Conservation (phyloP, 2,888 invertebrate genomes). For the Tortricodes alternella region DNA sequence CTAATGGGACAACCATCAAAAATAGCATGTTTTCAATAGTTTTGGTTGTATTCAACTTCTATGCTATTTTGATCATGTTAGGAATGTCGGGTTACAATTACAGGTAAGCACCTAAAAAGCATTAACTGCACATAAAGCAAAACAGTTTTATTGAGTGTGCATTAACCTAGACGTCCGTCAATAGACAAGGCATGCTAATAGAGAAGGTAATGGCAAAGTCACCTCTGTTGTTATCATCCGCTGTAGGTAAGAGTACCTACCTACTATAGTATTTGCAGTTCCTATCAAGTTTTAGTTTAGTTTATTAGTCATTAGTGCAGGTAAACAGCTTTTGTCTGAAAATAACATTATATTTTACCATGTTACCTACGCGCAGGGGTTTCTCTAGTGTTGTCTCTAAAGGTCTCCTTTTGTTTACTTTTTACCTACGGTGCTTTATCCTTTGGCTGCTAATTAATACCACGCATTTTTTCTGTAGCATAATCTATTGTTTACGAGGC, state of each 20-base stretch:
- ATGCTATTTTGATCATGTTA: too few species aligned
- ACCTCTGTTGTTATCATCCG: slow-evolving; percentile 44
- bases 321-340: neutral
- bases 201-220: slow-evolving; percentile 43
- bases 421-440: neutral
- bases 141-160: slow-evolving; percentile 28
- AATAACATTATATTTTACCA: neutral
- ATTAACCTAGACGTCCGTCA: slow-evolving; percentile 38
- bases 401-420: slow-evolving; percentile 6
- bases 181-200: slow-evolving; percentile 35
- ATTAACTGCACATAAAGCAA: too few species aligned
- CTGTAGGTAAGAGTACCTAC: slow-evolving; percentile 13
- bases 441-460: neutral
- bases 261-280: neutral
- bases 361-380: neutral
- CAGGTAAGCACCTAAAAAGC: neutral
- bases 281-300: neutral
- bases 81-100: too few species aligned
- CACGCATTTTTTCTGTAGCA: neutral
- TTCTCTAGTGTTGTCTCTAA: neutral
- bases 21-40: too few species aligned
- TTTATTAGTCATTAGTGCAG: too few species aligned
- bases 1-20: too few species aligned
- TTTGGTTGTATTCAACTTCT: too few species aligned
- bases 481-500: neutral